Percentiles rank a stretch among this genome's conserved stretches.
These are phyloP conservation scores for Eupeodes latifasciatus DNA, from an alignment of 2,888 invertebrate genomes.

Conservation along the genomic window DNA sequence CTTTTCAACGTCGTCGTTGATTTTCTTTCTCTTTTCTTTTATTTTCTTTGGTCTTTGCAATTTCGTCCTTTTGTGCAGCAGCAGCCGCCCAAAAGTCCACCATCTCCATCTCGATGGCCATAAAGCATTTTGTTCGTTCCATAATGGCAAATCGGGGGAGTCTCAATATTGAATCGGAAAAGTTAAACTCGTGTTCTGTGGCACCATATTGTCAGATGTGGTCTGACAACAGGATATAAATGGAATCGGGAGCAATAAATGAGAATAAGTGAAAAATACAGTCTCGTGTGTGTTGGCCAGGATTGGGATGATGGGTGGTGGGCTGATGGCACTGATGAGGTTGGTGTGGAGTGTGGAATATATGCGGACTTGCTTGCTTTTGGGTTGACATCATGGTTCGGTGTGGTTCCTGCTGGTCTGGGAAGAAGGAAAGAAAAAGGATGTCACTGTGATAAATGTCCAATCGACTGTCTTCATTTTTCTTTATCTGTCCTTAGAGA, in stretches of 20 bases:
- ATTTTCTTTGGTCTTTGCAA: background rate
- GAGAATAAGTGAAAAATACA: conserved; percentile 44
- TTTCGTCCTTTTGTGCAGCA: background rate
- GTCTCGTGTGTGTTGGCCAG: background rate
- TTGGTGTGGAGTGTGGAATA: too few species aligned
- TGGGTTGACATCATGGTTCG: conserved; percentile 1
- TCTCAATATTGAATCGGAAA: conserved; percentile 42
- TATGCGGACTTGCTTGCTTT: background rate
- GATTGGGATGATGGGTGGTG: too few species aligned
- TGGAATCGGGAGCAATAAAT: conserved; percentile 60
- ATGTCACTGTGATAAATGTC: conserved; percentile 56
- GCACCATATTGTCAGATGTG: conserved; percentile 58
- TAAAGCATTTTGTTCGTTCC: background rate
- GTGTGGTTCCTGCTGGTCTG: background rate
- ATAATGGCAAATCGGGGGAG: conserved; percentile 29
- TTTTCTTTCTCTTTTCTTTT: background rate
- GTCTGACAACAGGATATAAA: conserved; percentile 61
- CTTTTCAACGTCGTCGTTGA: conserved; percentile 12
- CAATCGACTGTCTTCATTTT: conserved; percentile 42
- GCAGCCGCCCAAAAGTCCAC: conserved; percentile 32
- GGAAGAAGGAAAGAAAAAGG: conserved; percentile 6
- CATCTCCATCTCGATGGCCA: background rate
- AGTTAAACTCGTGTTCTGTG: conserved; percentile 29
- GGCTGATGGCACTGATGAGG: too few species aligned
- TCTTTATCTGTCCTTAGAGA: conserved; percentile 29